These are phyloP conservation scores for Hirudo medicinalis DNA, from an alignment of 1,140 invertebrate genomes.

Conservation along the genomic window DNA sequence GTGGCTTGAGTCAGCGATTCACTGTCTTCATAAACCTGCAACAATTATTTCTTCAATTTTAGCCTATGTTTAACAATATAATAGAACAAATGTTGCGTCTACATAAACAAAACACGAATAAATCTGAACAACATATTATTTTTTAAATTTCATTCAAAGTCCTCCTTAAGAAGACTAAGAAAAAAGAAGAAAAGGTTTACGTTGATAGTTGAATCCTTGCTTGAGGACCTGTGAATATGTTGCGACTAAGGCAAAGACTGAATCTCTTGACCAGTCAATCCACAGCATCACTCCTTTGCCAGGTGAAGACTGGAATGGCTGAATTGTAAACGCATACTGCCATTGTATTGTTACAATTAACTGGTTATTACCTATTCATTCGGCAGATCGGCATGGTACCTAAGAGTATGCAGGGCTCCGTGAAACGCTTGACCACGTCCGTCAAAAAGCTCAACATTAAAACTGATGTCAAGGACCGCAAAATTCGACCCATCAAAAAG, in stretches of 20 bases:
- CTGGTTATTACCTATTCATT: too few species aligned
- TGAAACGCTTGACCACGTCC: conserved; percentile 23
- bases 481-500: conserved; percentile 60
- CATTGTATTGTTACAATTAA: too few species aligned
- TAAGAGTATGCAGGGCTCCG: conserved; percentile 25
- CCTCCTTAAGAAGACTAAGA: too few species aligned
- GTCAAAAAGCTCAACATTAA: conserved; percentile 15
- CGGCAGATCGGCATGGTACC: conserved; percentile 15
- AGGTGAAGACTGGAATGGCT: conserved; percentile 19
- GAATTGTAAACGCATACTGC: too few species aligned
- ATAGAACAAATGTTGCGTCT: not conserved
- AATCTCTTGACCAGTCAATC: conserved; percentile 23
- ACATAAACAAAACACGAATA: too few species aligned
- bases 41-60: too few species aligned
- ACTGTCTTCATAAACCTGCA: not conserved
- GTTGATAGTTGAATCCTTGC: too few species aligned
- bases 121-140: too few species aligned
- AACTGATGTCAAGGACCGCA: conserved; percentile 11
- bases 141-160: too few species aligned
- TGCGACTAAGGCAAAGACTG: conserved; percentile 31
- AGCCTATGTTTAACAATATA: too few species aligned
- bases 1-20: not conserved
- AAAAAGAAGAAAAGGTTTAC: too few species aligned
- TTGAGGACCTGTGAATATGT: not conserved
- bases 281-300: conserved; percentile 10